Conservation (phyloP, 2,888 invertebrate genomes). For the Eumerus sabulonum region DNA sequence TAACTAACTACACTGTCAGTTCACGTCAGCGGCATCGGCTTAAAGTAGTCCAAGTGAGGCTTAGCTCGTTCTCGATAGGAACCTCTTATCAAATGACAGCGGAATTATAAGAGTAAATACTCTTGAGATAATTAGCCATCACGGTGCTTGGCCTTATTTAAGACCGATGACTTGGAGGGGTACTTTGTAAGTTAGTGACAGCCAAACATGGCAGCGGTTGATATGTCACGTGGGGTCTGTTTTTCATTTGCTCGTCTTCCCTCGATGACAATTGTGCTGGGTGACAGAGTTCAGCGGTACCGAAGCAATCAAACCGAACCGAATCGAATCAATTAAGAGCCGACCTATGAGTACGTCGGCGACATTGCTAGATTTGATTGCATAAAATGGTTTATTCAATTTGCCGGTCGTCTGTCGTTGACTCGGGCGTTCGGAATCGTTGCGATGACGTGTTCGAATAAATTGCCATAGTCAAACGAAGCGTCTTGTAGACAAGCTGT, state of each 20-base stretch:
- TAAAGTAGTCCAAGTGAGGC: too few species aligned
- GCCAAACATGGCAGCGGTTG: neutral
- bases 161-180: neutral
- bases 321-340: constrained; percentile 26
- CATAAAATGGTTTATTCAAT: constrained; percentile 48
- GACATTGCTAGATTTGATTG: constrained; percentile 40
- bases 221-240: too few species aligned
- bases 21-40: too few species aligned
- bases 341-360: neutral
- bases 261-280: too few species aligned
- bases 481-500: constrained; percentile 38
- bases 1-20: too few species aligned
- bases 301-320: too few species aligned
- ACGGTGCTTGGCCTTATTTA: neutral
- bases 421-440: neutral
- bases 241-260: too few species aligned
- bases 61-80: too few species aligned
- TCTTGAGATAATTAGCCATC: neutral
- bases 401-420: constrained; percentile 25
- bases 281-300: constrained; percentile 21
- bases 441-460: constrained; percentile 16
- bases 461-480: constrained; percentile 28
- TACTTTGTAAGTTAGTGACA: constrained; percentile 20
- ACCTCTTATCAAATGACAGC: too few species aligned
- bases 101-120: too few species aligned